These are phyloP conservation scores for Columba guinea DNA, from an alignment of 2,797 vertebrate genomes.

Conservation along the genomic window DNA sequence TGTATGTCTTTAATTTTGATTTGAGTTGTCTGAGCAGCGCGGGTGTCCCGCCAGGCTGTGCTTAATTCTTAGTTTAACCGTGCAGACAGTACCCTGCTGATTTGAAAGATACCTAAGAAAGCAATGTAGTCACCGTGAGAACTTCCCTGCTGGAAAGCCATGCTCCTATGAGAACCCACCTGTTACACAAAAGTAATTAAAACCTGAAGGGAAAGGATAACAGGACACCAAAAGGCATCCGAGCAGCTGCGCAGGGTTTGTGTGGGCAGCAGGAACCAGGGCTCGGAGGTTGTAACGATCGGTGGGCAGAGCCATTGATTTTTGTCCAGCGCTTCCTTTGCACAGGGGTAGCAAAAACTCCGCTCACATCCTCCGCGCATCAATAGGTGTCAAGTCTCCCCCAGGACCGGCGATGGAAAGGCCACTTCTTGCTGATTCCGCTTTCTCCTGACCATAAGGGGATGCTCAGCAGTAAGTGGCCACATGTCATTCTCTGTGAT, in stretches of 20 bases:
- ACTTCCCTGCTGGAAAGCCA: slow-evolving; percentile 32
- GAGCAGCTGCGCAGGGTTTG: background rate
- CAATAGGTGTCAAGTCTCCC: slow-evolving; percentile 32
- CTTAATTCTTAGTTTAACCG: slow-evolving; percentile 38
- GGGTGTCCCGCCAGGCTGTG: background rate
- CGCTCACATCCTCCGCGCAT: background rate
- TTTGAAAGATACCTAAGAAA: slow-evolving; percentile 56
- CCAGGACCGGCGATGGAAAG: background rate
- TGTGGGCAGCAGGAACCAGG: rapidly evolving
- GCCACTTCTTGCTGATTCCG: background rate
- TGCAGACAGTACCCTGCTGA: slow-evolving; percentile 4
- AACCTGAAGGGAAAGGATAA: slow-evolving; percentile 25
- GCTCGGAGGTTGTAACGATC: background rate
- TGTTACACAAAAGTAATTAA: slow-evolving; percentile 20
- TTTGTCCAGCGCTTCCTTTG: background rate
- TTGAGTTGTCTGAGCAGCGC: background rate
- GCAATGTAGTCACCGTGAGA: slow-evolving; percentile 18
- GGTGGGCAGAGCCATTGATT: slow-evolving; percentile 1
- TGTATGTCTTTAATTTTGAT: background rate
- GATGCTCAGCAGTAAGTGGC: slow-evolving; percentile 7
- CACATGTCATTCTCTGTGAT: background rate
- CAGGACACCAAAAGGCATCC: background rate
- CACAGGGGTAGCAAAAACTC: background rate
- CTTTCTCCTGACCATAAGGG: background rate
- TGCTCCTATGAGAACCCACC: background rate